Conservation (phyloP, 1,140 invertebrate species). For the Camponotus floridanus region DNA sequence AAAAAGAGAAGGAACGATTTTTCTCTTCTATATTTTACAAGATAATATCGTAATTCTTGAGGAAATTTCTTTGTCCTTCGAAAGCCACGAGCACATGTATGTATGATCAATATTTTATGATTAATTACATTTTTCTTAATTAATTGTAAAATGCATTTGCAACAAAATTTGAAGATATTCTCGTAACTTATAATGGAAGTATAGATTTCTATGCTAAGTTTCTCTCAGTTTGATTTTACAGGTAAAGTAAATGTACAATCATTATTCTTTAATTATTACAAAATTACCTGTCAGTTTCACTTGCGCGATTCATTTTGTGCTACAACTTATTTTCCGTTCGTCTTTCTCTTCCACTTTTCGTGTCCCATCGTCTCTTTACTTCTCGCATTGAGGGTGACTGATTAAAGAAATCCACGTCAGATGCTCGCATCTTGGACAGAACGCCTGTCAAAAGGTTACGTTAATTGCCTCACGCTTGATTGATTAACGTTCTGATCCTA, state of each 20-base stretch:
- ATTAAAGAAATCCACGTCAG: slow-evolving; percentile 81
- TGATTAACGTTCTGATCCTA: slow-evolving; percentile 79
- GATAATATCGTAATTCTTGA: slow-evolving; percentile 3
- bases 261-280: slow-evolving; percentile 73
- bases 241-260: slow-evolving; percentile 4
- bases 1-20: slow-evolving; percentile 25
- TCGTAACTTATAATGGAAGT: background rate
- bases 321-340: slow-evolving; percentile 71
- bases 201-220: background rate
- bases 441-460: slow-evolving; percentile 77
- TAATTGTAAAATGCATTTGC: background rate
- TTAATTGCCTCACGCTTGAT: slow-evolving; percentile 79
- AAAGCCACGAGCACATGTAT: too few species aligned
- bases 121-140: slow-evolving; percentile 2
- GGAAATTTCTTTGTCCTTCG: background rate
- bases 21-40: background rate
- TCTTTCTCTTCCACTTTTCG: slow-evolving; percentile 33
- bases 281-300: slow-evolving; percentile 79
- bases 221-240: background rate
- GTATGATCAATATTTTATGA: background rate
- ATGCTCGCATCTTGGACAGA: slow-evolving; percentile 70
- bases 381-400: slow-evolving; percentile 75
- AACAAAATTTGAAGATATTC: background rate
- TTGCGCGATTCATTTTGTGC: slow-evolving; percentile 79
- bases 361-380: slow-evolving; percentile 58